Percentiles rank a stretch among this genome's conserved stretches.
Conservation (phyloP, 2,888 invertebrate genomes). For the Sesamia inferens region DNA sequence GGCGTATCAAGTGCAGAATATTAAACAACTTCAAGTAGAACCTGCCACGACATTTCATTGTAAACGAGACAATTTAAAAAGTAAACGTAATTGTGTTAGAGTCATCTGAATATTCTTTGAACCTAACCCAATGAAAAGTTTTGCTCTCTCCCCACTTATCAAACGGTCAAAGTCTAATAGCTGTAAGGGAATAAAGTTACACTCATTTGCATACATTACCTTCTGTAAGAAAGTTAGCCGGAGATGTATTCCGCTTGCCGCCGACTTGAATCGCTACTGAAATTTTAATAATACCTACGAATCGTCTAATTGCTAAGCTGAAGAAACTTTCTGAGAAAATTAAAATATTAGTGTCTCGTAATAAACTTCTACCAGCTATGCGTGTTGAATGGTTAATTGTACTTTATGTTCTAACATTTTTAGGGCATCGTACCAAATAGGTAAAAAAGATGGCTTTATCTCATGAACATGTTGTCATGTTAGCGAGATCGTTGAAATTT, state of each 20-base stretch:
- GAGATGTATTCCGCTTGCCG: conserved; percentile 67
- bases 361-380: conserved; percentile 43
- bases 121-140: conserved; percentile 73
- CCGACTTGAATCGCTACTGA: conserved; percentile 57
- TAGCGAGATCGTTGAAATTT: no score
- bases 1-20: conserved; percentile 22
- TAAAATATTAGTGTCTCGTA: conserved; percentile 54
- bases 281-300: conserved; percentile 61
- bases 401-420: conserved; percentile 4
- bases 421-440: no score
- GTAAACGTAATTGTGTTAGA: conserved; percentile 48
- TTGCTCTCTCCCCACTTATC: conserved; percentile 75
- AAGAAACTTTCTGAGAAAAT: conserved; percentile 57
- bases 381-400: conserved; percentile 39
- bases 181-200: conserved; percentile 84
- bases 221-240: conserved; percentile 78
- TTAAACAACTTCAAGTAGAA: conserved; percentile 28
- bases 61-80: conserved; percentile 42
- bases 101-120: conserved; percentile 62
- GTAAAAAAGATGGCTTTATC: no score
- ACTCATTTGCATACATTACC: conserved; percentile 86
- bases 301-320: conserved; percentile 63
- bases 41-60: conserved; percentile 20
- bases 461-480: no score
- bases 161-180: conserved; percentile 86